A percentile compares a stretch with the other conserved stretches of the same genome.
Conservation (phyloP, 2,888 invertebrate genomes). For the Arenicola marina region DNA sequence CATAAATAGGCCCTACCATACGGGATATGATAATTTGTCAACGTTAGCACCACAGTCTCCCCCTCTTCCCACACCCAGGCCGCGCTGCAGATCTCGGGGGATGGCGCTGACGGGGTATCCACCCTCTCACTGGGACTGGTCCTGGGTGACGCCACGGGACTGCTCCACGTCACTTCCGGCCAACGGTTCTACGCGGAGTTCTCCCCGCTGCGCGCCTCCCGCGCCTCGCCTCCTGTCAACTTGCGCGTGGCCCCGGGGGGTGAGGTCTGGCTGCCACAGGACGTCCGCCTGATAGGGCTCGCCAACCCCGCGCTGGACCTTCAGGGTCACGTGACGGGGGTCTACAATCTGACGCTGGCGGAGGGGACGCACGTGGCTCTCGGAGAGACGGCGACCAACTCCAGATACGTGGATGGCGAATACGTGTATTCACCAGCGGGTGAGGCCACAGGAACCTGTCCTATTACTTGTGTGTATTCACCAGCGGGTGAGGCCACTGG, state of each 20-base stretch:
- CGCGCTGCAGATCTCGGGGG: slow-evolving; percentile 32
- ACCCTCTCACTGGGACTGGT: slow-evolving; percentile 36
- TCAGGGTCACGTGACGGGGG: slow-evolving; percentile 41
- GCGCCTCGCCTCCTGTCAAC: slow-evolving; percentile 41
- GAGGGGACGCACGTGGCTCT: slow-evolving; percentile 32
- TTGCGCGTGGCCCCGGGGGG: slow-evolving; percentile 37
- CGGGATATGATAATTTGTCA: neutral
- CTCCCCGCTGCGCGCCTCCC: slow-evolving; percentile 28
- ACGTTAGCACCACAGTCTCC: neutral
- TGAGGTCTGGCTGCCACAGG: slow-evolving; percentile 36
- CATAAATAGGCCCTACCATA: no score
- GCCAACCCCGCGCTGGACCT: slow-evolving; percentile 34
- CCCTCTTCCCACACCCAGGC: slow-evolving; percentile 27
- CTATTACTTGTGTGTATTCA: no score
- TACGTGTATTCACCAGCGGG: slow-evolving; percentile 11
- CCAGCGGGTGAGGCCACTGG: no score
- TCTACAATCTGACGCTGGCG: slow-evolving; percentile 41
- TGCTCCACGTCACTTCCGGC: slow-evolving; percentile 30
- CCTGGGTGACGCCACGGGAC: slow-evolving; percentile 41
- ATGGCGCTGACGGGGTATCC: slow-evolving; percentile 10
- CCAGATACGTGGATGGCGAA: slow-evolving; percentile 26
- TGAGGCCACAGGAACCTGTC: no score
- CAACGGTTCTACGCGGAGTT: slow-evolving; percentile 39
- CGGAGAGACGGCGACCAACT: slow-evolving; percentile 38
- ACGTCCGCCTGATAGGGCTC: slow-evolving; percentile 38